These are phyloP conservation scores for Physocephala rufipes DNA, from an alignment of 2,888 invertebrate species.

Conservation along the genomic window DNA sequence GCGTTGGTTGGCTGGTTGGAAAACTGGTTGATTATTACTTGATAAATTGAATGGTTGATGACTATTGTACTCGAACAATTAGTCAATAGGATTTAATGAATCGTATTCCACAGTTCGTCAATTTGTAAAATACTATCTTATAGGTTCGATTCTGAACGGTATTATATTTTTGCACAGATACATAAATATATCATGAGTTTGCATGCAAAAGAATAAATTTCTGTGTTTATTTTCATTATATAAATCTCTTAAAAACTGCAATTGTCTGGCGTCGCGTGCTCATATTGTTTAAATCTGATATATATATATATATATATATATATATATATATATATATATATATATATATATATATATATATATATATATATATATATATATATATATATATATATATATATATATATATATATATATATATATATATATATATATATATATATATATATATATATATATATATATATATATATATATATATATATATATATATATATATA, in stretches of 20 bases:
- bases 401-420: no score
- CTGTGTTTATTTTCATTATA: background rate
- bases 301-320: background rate
- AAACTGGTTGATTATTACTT: background rate
- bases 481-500: no score
- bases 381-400: no score
- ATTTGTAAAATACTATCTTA: background rate
- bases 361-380: no score
- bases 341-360: no score
- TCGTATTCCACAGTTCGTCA: constrained; percentile 1
- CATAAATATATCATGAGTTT: constrained; percentile 7
- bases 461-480: no score
- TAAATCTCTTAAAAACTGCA: constrained; percentile 41
- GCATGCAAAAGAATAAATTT: background rate
- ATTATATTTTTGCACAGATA: background rate
- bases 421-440: no score
- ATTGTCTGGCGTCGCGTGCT: constrained; percentile 66
- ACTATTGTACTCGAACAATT: no score
- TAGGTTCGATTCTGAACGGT: background rate
- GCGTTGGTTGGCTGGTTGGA: constrained; percentile 11
- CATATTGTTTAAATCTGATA: constrained; percentile 55
- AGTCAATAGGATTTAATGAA: background rate
- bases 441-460: no score
- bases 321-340: no score
- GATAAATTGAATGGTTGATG: no score